These are phyloP conservation scores for Diplodus puntazzo DNA, from an alignment of 2,797 vertebrate genomes.

Conservation along the genomic window DNA sequence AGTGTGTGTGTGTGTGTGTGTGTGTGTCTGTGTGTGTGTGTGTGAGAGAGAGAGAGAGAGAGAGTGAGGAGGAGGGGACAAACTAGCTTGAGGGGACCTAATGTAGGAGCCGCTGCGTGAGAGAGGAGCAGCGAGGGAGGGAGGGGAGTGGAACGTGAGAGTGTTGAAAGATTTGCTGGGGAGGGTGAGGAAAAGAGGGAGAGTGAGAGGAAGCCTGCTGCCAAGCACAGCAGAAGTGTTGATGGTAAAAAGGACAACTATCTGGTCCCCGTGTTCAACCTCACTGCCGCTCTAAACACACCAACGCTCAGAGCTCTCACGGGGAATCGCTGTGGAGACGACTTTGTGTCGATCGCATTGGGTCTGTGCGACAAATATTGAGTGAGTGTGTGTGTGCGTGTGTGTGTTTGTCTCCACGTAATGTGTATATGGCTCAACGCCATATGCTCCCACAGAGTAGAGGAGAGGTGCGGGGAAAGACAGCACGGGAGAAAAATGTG, in stretches of 20 bases:
- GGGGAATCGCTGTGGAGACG: constrained; percentile 4
- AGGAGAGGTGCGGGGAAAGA: constrained; percentile 24
- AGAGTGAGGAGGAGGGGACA: neutral
- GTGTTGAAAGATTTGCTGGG: constrained; percentile 71
- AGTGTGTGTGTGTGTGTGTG: constrained; percentile 28
- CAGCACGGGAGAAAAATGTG: constrained; percentile 16
- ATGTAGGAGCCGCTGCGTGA: constrained; percentile 51
- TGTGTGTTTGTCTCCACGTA: constrained; percentile 25
- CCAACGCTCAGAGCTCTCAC: constrained; percentile 31
- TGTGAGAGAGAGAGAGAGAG: neutral
- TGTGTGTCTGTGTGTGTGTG: constrained; percentile 33
- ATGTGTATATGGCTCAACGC: constrained; percentile 53
- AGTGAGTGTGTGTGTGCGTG: constrained; percentile 1
- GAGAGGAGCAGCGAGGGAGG: constrained; percentile 44
- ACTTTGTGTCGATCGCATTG: constrained; percentile 16
- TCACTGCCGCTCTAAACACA: constrained; percentile 50
- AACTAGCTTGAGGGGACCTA: constrained; percentile 49
- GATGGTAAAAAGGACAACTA: constrained; percentile 76
- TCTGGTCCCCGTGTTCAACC: constrained; percentile 59
- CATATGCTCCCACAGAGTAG: constrained; percentile 45
- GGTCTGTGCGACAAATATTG: constrained; percentile 26
- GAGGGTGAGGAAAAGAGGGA: constrained; percentile 53
- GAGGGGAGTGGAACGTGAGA: constrained; percentile 38
- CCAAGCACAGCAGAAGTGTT: constrained; percentile 75
- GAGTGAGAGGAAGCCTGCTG: constrained; percentile 57